Base-by-base conservation (phyloP, 1,140 invertebrate species). In the Solenopsis invicta region DNA sequence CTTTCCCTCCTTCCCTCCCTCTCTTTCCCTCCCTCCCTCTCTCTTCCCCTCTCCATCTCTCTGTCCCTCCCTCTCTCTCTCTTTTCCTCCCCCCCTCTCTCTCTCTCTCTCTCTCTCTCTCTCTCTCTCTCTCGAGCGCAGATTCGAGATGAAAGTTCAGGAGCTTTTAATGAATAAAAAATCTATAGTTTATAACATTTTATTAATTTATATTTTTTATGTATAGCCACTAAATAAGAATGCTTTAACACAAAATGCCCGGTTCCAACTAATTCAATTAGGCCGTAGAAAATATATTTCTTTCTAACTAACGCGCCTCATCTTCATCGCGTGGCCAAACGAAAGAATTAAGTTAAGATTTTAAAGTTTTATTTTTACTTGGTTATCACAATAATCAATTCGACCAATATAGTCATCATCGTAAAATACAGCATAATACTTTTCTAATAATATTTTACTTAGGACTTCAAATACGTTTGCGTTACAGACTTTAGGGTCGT, bases 281-380 rank as follows among this genome's bases (percentile, higher is more conserved):
- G 18, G 0, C 29, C 29, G 5, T 37, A 56, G 13, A 74, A 74
- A 74, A 74, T 74, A 74, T 10, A 56, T 56, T 74, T 56, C 0
- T 0, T 37, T 74, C n/a, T n/a, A 56, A 74, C 29, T 37, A 74
- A n/a, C 2, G n/a, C n/a, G 50, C 10, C 1, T 56, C 29, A 74
- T 74, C 67, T 29, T 69, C 45, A 72, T 74, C 29, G 10, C 50
- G 29, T 56, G 24, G 10, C 50, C 50, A 74, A 74, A 74, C 21
- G 21, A 54, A 74, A 74, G 29, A 52, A 34, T 72, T 52, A 29
- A 74, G 18, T 37, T 74, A 18, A 21, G 16, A 56, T 74, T 56
- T 72, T 8, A 37, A 74, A 74, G 56, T 56, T 74, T 74, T 4
- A 74, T 74, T n/a, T n/a, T n/a, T n/a, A n/a, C 18, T 5, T 54